These are phyloP conservation scores for Scaptomyza flava DNA, from an alignment of 2,888 invertebrate genomes.

Conservation along the genomic window DNA sequence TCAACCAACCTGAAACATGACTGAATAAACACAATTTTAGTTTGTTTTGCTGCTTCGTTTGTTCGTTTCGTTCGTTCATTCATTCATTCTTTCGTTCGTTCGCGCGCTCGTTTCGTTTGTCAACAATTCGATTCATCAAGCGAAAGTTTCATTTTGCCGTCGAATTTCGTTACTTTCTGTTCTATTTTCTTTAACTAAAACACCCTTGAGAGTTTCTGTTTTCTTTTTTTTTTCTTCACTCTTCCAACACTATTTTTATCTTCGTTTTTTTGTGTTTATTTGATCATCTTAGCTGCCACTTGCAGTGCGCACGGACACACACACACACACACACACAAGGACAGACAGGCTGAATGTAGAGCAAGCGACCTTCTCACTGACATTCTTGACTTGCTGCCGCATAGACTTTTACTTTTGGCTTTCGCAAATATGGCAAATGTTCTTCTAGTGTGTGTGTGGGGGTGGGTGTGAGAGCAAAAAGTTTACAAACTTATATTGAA, in stretches of 20 bases:
- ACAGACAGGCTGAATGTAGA: slow-evolving; percentile 41
- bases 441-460: slow-evolving; percentile 22
- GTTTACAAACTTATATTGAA: slow-evolving; percentile 79
- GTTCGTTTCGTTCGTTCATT: slow-evolving; percentile 14
- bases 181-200: slow-evolving; percentile 77
- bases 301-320: slow-evolving; percentile 52
- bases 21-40: slow-evolving; percentile 78
- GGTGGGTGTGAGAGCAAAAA: slow-evolving; percentile 55
- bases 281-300: slow-evolving; percentile 80
- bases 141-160: slow-evolving; percentile 63
- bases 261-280: slow-evolving; percentile 56
- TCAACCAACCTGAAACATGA: slow-evolving; percentile 66
- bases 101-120: slow-evolving; percentile 52
- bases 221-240: not conserved
- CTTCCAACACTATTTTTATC: slow-evolving; percentile 9
- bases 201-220: slow-evolving; percentile 69
- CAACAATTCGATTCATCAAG: slow-evolving; percentile 80
- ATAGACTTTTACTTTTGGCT: slow-evolving; percentile 78
- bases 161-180: slow-evolving; percentile 69
- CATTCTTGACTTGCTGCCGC: slow-evolving; percentile 76
- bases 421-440: slow-evolving; percentile 61
- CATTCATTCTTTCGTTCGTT: slow-evolving; percentile 3
- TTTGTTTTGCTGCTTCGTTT: slow-evolving; percentile 69
- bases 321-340: slow-evolving; percentile 24
- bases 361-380: slow-evolving; percentile 70